Conservation (phyloP, 2,113 vertebrate species). For the Vulpes lagopus region DNA sequence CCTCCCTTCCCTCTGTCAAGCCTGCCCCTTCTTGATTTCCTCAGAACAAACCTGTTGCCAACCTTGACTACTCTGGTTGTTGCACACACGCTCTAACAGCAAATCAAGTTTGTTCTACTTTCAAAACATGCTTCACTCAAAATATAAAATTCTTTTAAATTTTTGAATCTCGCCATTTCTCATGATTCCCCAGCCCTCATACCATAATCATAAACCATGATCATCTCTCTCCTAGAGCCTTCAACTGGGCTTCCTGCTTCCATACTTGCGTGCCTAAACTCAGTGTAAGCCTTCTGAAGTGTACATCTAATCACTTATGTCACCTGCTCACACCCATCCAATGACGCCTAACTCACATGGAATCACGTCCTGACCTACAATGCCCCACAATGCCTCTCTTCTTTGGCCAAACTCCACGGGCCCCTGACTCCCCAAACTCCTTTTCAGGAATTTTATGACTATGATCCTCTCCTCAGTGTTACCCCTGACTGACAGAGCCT, state of each 20-base stretch:
- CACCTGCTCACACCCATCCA: neutral
- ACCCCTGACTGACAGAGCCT: neutral
- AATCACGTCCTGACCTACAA: neutral
- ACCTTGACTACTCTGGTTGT: neutral
- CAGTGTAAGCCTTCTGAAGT: neutral
- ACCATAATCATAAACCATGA: neutral
- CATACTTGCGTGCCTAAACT: neutral
- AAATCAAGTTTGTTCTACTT: neutral
- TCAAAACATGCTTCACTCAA: neutral
- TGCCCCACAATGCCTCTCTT: neutral
- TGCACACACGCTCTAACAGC: neutral
- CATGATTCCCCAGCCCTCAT: too few species aligned
- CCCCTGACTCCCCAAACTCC: neutral
- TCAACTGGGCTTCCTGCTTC: neutral
- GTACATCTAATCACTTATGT: neutral
- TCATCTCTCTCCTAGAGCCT: neutral
- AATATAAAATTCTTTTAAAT: neutral
- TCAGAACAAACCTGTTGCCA: neutral
- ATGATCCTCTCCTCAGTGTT: neutral
- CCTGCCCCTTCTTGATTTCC: too few species aligned
- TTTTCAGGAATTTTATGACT: neutral
- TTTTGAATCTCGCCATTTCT: neutral
- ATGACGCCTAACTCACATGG: neutral
- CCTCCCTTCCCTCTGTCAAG: neutral
- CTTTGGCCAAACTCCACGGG: too few species aligned